These are phyloP conservation scores for Scaptomyza hsui DNA, from an alignment of 1,140 invertebrate genomes.

Conservation along the genomic window DNA sequence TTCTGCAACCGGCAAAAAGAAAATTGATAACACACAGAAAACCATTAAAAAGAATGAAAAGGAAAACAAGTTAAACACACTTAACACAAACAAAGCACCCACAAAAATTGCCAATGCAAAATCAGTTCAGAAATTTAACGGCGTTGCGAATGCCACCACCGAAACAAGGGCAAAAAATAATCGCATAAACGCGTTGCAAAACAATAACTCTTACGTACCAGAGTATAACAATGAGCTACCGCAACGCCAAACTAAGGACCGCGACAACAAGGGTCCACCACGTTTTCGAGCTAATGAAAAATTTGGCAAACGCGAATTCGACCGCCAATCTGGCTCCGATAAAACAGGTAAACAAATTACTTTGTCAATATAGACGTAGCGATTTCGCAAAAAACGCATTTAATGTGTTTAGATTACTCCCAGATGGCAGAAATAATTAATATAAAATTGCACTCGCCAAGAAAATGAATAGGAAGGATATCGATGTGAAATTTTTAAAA, in stretches of 20 bases:
- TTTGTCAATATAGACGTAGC: not conserved
- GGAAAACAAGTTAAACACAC: slow-evolving; percentile 89
- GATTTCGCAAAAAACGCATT: too few species aligned
- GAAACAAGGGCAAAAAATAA: slow-evolving; percentile 88
- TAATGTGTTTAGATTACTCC: too few species aligned
- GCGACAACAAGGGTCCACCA: slow-evolving; percentile 70
- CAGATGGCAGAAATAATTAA: too few species aligned
- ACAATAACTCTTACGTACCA: slow-evolving; percentile 84
- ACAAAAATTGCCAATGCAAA: slow-evolving; percentile 14
- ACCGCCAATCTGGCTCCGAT: slow-evolving; percentile 96
- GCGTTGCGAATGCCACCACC: slow-evolving; percentile 63
- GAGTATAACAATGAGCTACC: slow-evolving; percentile 84
- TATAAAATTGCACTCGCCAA: too few species aligned
- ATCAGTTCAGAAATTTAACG: slow-evolving; percentile 37
- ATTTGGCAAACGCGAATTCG: slow-evolving; percentile 93
- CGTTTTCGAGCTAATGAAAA: slow-evolving; percentile 86
- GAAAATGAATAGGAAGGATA: too few species aligned
- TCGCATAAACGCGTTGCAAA: slow-evolving; percentile 85
- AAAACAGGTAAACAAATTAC: slow-evolving; percentile 89
- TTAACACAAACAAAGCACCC: slow-evolving; percentile 55
- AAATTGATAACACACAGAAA: slow-evolving; percentile 22
- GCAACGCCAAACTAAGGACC: slow-evolving; percentile 66
- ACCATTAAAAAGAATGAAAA: slow-evolving; percentile 88
- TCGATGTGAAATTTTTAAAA: too few species aligned
- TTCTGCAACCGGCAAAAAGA: slow-evolving; percentile 48